Percentiles rank a stretch among this genome's conserved stretches.
Evolutionary conservation across 2,113 vertebrate species (phyloP).

Genomic region (Chitala chitala): DNA sequence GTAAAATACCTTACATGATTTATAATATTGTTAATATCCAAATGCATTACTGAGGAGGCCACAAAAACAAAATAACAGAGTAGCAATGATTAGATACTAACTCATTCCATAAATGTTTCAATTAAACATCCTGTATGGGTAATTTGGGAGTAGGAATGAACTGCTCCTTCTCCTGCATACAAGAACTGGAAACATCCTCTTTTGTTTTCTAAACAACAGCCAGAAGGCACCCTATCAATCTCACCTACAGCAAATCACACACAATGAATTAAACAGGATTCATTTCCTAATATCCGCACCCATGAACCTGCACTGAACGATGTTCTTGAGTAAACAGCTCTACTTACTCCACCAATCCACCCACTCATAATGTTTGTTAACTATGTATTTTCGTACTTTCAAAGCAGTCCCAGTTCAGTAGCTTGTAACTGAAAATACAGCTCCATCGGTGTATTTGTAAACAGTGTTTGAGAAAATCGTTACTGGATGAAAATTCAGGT

Average conservation of each 20-base stretch:
- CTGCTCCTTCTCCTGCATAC: background rate
- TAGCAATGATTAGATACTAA: background rate
- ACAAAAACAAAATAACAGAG: background rate
- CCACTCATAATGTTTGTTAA: conserved; percentile 27
- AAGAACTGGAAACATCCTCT: background rate
- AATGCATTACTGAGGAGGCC: background rate
- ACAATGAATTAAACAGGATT: no score
- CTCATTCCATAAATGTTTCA: background rate
- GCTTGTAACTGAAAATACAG: background rate
- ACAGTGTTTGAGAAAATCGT: background rate
- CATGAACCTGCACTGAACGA: background rate
- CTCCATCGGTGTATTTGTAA: background rate
- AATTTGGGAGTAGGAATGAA: background rate
- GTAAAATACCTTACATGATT: no score
- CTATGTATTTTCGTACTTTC: background rate
- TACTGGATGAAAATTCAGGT: conserved; percentile 21
- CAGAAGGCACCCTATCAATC: background rate
- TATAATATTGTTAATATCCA: no score
- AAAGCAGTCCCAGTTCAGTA: background rate
- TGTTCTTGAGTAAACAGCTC: background rate
- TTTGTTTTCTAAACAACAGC: background rate
- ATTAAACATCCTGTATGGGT: background rate
- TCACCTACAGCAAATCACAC: no score
- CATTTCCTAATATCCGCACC: background rate
- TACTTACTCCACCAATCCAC: background rate